Evolutionary conservation across 1,140 invertebrate genomes (phyloP), one percentile per base, ranked within the genome.

Genomic region (Dendrolimus kikuchii): DNA sequence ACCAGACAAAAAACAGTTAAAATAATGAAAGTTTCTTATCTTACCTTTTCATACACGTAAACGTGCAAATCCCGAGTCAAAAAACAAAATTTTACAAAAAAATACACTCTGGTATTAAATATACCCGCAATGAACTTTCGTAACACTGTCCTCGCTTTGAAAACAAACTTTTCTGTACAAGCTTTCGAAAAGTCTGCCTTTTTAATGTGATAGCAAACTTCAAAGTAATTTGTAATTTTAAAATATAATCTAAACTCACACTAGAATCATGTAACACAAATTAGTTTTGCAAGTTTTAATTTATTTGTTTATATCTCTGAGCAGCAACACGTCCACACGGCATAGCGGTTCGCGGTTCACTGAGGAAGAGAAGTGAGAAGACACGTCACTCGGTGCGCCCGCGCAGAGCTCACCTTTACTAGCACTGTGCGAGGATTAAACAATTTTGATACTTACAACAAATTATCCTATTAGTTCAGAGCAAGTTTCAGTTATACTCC

Each of bases 331-430:
- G 69, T 80, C 47, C 57, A 53, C 48, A 46, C 60, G 38, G 62
- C 57, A 54, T 66, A 59, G 60, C 60, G 57, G 66, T 66, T 68
- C 71, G 73, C 80, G 78, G 67, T 68, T 71, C 57, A 83, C 81
- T 85, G 62, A 69, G 65, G 65, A 66, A 74, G 72, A 68, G 75
- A 78, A 74, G 69, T 70, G 71, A 72, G 65, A 61, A 65, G 73
- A 81, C 77, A 83, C 78, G 80, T 81, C 78, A 83, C 74, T 60
- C 61, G 68, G 61, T 80, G 77, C 78, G 82, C 79, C 69, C 73
- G 77, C 73, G 79, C 74, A 59, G 64, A 69, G 64, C 74, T 80
- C 71, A 81, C 79, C 78, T 86, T 81, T 81, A 77, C 77, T 71
- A 74, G 46, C 36, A 7, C 36, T 23, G 5, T 5, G 43, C 5